These are phyloP conservation scores for Tetranychus truncatus DNA, from an alignment of 2,888 invertebrate genomes.

Conservation along the genomic window DNA sequence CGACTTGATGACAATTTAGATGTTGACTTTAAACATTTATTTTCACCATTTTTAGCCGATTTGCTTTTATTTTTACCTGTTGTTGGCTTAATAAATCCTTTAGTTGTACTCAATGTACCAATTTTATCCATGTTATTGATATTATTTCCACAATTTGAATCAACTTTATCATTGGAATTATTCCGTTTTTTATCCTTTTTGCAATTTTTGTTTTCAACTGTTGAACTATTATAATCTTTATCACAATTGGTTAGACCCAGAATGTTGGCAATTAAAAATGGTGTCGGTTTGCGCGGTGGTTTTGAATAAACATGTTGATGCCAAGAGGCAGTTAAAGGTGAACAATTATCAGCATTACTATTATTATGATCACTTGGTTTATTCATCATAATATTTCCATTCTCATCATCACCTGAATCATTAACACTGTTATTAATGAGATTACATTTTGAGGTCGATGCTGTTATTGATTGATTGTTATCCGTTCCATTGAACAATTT, in stretches of 20 bases:
- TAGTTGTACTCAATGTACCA: neutral
- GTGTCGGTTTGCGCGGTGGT: conserved; percentile 60
- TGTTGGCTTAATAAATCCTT: neutral
- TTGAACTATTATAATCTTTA: conserved; percentile 9
- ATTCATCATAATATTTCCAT: neutral
- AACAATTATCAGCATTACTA: neutral
- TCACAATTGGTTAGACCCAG: conserved; percentile 41
- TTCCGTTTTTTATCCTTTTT: no score
- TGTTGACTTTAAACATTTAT: neutral
- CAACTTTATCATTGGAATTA: no score
- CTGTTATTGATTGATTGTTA: neutral
- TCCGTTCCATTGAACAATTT: neutral
- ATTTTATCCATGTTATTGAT: neutral
- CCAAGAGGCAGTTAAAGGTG: conserved; percentile 39
- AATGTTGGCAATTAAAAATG: conserved; percentile 70
- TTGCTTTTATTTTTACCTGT: neutral
- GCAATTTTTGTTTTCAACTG: no score
- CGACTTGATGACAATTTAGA: neutral
- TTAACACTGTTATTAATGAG: neutral
- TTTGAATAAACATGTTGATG: conserved; percentile 74
- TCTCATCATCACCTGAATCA: neutral
- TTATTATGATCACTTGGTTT: neutral
- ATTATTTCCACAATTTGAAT: neutral
- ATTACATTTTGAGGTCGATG: neutral
- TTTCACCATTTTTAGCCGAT: neutral